These are phyloP conservation scores for Camptogramma bilineatum DNA, from an alignment of 2,888 invertebrate genomes.

Conservation along the genomic window DNA sequence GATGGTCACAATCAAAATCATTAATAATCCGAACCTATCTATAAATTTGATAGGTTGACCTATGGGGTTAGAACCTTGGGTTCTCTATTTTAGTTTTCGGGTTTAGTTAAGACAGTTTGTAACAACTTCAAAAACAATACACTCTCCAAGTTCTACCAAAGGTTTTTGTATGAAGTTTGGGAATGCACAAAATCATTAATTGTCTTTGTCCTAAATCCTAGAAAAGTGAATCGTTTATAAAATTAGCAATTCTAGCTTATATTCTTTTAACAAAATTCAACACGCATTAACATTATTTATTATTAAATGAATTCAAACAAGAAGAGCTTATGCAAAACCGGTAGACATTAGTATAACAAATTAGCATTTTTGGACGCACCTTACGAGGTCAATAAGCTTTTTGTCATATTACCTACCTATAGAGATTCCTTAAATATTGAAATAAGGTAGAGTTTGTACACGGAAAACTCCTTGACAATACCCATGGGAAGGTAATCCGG, in stretches of 20 bases:
- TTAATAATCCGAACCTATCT: background rate
- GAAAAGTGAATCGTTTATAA: background rate
- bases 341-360: background rate
- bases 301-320: background rate
- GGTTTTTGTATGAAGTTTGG: too few species aligned
- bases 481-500: slow-evolving; percentile 7
- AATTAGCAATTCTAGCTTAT: background rate
- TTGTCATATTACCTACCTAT: background rate
- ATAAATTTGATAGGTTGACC: too few species aligned
- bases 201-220: too few species aligned
- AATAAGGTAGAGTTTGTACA: background rate
- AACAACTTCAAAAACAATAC: too few species aligned
- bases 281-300: background rate
- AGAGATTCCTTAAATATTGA: background rate
- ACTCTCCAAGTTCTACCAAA: too few species aligned
- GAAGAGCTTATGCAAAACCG: background rate
- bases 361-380: background rate
- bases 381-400: background rate
- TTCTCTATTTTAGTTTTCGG: too few species aligned
- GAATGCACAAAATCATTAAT: too few species aligned
- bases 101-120: too few species aligned
- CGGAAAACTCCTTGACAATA: background rate
- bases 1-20: background rate
- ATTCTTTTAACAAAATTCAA: background rate
- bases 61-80: too few species aligned